Base-by-base conservation (phyloP, 2,113 vertebrate genomes). In the Macaca nemestrina region DNA sequence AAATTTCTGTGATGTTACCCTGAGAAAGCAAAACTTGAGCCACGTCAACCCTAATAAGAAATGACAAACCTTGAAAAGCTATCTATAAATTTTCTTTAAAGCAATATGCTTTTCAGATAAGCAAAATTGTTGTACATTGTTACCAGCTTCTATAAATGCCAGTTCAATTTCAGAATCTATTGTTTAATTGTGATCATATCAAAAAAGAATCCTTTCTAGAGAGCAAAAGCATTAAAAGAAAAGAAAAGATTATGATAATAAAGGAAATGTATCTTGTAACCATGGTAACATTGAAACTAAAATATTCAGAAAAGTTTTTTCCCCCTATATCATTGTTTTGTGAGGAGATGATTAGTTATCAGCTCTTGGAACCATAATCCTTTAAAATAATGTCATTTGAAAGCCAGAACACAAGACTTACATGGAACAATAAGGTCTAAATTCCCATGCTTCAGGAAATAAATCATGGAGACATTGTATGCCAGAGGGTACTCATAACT, bases 131-230 rank as follows among this genome's bases (percentile, higher is more conserved):
- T 98, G 97, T 95, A 98, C 97, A 97, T 86, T 98, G 97, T 97
- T 92, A 93, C 91, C 92, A 89, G 78, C 92, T 97, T 95, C 95
- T 96, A 98, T 96, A 95, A 98, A 95, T 92, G 95, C 95, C 70
- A 84, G 94, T 91, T 98, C 59, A 30, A 95, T 96, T 98, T 97
- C 93, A 97, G 93, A 98, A 97, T 85, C 96, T 87, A 96, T 97
- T 98, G 94, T 98, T 98, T 98, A 98, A 98, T 92, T 98, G 97
- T 93, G 94, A 98, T 97, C 85, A 89, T 98, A 97, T 98, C 96
- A 97, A 97, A 91, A 93, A 97, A 96, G 94, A 94, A 90, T 95
- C 50, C 25, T 90, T 98, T 98, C 96, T 95, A 97, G 97, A 98
- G 55, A 97, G 97, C 76, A 97, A 96, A 94, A 95, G 75, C 95